Percentiles rank a stretch among this genome's conserved stretches.
Conservation (phyloP, 1,140 invertebrate species). For the Periplaneta americana region DNA sequence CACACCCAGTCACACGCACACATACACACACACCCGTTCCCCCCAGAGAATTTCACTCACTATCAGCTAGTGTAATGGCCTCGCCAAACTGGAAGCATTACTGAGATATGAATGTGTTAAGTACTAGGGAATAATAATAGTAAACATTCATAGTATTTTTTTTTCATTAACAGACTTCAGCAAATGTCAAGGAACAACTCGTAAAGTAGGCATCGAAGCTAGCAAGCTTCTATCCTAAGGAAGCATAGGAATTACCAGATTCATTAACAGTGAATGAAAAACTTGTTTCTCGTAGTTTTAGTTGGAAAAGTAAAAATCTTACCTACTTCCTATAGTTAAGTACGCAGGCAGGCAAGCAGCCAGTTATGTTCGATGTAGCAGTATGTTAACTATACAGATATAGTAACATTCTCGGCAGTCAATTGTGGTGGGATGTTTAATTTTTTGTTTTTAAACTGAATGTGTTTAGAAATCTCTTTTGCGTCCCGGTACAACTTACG, state of each 20-base stretch:
- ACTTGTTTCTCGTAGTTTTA: slow-evolving; percentile 3
- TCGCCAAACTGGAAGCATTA: neutral
- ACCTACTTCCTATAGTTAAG: slow-evolving; percentile 1
- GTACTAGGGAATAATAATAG: slow-evolving; percentile 2
- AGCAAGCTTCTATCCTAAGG: neutral
- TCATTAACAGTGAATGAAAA: neutral
- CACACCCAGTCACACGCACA: neutral
- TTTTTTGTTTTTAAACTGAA: neutral
- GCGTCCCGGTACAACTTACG: neutral
- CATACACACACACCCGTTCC: neutral
- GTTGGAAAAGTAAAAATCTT: slow-evolving; percentile 11
- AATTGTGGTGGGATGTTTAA: neutral
- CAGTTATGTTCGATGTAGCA: neutral
- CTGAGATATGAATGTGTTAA: slow-evolving; percentile 2
- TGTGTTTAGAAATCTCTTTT: neutral
- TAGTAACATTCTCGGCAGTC: neutral
- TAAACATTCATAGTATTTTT: neutral
- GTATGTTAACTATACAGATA: neutral
- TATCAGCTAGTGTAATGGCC: neutral
- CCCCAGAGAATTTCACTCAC: neutral
- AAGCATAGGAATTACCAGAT: neutral
- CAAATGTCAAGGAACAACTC: neutral
- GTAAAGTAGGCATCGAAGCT: neutral
- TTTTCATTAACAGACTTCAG: neutral
- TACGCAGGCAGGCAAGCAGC: neutral